A percentile compares a stretch with the other conserved stretches of the same genome.
Evolutionary conservation across 2,888 invertebrate species (phyloP).

Genomic region (Lamellibrachia satsuma): DNA sequence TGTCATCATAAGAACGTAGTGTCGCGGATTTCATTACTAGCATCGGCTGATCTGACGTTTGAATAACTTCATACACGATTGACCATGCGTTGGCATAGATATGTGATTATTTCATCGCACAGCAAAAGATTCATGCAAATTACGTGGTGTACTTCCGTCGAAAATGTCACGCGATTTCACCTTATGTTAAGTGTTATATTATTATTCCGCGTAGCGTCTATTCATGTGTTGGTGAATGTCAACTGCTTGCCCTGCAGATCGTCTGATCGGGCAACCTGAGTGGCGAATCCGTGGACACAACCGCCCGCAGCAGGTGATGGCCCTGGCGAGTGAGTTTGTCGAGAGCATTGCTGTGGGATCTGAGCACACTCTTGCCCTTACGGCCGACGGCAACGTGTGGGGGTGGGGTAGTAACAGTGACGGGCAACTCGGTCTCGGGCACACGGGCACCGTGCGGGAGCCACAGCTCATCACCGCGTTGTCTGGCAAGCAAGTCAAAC

Average conservation of each 20-base stretch:
- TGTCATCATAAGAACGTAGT: no score
- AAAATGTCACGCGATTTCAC: no score
- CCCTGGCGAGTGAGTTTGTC: slow-evolving; percentile 68
- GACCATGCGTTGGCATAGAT: no score
- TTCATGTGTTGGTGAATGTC: neutral
- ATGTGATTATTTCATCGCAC: no score
- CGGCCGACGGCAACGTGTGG: slow-evolving; percentile 71
- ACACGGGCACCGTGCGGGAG: slow-evolving; percentile 70
- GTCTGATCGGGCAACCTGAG: slow-evolving; percentile 72
- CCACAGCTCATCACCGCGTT: slow-evolving; percentile 70
- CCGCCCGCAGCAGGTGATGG: slow-evolving; percentile 69
- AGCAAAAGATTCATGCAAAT: no score
- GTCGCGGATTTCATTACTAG: no score
- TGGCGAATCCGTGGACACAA: slow-evolving; percentile 67
- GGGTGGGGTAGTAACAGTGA: slow-evolving; percentile 76
- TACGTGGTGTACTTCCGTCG: no score
- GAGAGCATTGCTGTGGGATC: slow-evolving; percentile 73
- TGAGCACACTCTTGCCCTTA: slow-evolving; percentile 72
- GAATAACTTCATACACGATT: no score
- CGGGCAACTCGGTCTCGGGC: slow-evolving; percentile 73
- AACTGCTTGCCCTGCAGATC: slow-evolving; percentile 63
- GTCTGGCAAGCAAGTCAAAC: slow-evolving; percentile 70
- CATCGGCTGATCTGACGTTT: no score
- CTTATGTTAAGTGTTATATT: no score
- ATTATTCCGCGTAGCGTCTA: neutral